phyloP scores from a whole-genome alignment of 1,140 invertebrate species.

The Liolophura sinensis region DNA sequence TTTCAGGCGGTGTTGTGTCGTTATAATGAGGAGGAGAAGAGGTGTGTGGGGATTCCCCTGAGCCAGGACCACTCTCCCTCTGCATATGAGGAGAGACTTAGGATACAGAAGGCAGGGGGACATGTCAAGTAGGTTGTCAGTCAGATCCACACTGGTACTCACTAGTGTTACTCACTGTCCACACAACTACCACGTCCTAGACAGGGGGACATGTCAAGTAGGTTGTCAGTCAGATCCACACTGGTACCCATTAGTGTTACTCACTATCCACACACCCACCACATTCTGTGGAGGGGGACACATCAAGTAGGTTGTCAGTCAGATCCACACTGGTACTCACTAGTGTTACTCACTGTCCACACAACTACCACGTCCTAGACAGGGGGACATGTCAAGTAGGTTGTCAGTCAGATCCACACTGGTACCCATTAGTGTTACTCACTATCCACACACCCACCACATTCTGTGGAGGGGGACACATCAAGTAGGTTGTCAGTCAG shows the following conservation, averaged over 20 bases:
- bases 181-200: background rate
- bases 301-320: conserved; percentile 54
- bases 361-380: background rate
- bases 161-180: background rate
- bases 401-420: no score
- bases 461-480: conserved; percentile 61
- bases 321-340: background rate
- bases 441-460: no score
- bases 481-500: conserved; percentile 50
- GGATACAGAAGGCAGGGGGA: conserved; percentile 63
- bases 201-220: no score
- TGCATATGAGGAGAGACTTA: conserved; percentile 61
- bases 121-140: conserved; percentile 55
- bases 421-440: no score
- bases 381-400: no score
- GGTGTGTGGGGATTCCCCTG: conserved; percentile 51
- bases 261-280: no score
- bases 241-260: no score
- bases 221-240: no score
- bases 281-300: no score
- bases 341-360: background rate
- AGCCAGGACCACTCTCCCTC: conserved; percentile 61
- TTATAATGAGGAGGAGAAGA: conserved; percentile 45
- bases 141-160: background rate
- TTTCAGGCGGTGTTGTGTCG: conserved; percentile 60